phyloP scores from a whole-genome alignment of 2,113 vertebrate species.

The Meriones unguiculatus region DNA sequence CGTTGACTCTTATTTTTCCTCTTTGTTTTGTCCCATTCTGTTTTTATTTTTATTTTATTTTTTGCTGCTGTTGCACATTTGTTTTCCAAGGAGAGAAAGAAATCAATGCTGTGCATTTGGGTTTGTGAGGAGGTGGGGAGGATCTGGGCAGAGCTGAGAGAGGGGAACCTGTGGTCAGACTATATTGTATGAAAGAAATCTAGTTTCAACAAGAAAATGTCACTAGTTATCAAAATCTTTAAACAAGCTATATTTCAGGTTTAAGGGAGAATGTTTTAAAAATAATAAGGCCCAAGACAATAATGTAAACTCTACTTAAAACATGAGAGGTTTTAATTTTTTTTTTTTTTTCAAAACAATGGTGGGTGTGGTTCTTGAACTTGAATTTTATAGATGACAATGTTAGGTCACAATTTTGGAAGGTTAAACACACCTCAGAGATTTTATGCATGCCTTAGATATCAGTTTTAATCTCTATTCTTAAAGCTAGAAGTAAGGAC shows the following conservation, averaged over 20 bases:
- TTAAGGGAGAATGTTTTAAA: background rate
- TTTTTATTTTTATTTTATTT: background rate
- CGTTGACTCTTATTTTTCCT: fast-evolving
- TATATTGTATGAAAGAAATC: background rate
- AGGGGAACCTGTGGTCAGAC: too few species aligned
- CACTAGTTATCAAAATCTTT: background rate
- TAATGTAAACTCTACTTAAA: background rate
- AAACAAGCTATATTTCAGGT: background rate
- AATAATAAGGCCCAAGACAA: background rate
- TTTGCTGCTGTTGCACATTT: background rate
- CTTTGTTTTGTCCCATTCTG: background rate
- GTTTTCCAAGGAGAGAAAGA: background rate
- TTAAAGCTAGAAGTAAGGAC: slow-evolving; percentile 34
- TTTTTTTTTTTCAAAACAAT: background rate
- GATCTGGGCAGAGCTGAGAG: background rate
- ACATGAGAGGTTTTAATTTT: background rate
- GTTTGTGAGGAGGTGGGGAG: background rate
- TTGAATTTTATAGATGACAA: background rate
- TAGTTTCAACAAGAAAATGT: background rate
- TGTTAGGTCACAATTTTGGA: background rate
- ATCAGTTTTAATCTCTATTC: background rate
- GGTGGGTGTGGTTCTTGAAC: background rate
- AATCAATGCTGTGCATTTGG: background rate
- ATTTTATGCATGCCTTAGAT: background rate
- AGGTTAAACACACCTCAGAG: background rate